Percentiles rank a stretch among this genome's conserved stretches.
phyloP scores from a whole-genome alignment of 2,888 invertebrate species.

The Melanotus villosus region DNA sequence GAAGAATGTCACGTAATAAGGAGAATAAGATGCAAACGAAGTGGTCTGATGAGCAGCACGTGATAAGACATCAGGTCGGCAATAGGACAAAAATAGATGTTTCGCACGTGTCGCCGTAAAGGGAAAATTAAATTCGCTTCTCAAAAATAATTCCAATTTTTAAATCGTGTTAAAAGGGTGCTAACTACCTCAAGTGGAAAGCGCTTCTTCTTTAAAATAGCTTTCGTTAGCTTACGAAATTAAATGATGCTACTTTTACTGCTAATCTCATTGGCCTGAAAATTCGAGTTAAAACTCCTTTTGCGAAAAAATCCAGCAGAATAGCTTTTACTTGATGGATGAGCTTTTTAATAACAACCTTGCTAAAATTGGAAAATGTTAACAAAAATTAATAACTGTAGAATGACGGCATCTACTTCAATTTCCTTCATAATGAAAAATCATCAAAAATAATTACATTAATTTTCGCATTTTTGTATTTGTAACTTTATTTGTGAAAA shows the following conservation, averaged over 20 bases:
- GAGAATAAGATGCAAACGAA: slow-evolving; percentile 38
- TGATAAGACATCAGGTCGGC: slow-evolving; percentile 10
- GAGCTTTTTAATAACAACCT: no score
- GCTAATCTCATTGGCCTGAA: slow-evolving; percentile 15
- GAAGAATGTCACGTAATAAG: slow-evolving; percentile 38
- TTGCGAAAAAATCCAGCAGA: no score
- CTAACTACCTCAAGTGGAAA: slow-evolving; percentile 18
- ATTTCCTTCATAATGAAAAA: no score
- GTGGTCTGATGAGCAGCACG: slow-evolving; percentile 27
- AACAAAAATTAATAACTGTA: no score
- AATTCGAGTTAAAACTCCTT: neutral
- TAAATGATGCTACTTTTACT: slow-evolving; percentile 15
- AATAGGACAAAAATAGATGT: slow-evolving; percentile 16
- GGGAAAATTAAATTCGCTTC: neutral
- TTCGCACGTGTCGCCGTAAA: slow-evolving; percentile 11
- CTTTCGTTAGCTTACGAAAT: slow-evolving; percentile 17
- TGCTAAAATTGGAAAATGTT: no score
- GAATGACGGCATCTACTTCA: no score
- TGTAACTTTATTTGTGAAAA: no score
- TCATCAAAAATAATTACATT: no score
- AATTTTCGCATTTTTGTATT: no score
- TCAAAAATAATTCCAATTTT: slow-evolving; percentile 15
- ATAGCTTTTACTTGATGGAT: no score
- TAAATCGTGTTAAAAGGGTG: slow-evolving; percentile 17
- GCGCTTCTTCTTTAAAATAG: slow-evolving; percentile 18